Percentiles rank a stretch among this genome's conserved stretches.
Evolutionary conservation across 37 sponge, comb jelly and placozoan species (phyloP).

Genomic region (Sycon ciliatum): DNA sequence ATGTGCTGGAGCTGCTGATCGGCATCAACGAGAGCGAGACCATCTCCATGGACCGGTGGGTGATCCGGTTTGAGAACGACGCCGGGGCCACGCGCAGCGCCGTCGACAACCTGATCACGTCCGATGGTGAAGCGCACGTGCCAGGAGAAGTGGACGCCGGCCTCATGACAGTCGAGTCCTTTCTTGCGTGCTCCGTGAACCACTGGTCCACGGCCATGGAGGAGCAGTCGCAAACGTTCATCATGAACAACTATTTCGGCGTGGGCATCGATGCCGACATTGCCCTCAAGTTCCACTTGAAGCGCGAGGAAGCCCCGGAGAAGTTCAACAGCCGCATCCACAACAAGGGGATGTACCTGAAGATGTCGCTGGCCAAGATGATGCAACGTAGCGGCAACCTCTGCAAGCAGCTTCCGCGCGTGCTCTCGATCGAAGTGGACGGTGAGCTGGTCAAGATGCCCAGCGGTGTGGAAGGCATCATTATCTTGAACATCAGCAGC

Average conservation of each 20-base stretch:
- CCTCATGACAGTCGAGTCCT: no score
- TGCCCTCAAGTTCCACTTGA: constrained; percentile 64
- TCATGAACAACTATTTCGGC: constrained; percentile 86
- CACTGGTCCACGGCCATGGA: no score
- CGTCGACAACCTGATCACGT: no score
- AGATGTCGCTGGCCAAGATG: constrained; percentile 68
- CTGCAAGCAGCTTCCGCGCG: constrained; percentile 10
- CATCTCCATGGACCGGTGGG: no score
- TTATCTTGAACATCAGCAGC: constrained; percentile 80
- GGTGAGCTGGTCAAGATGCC: constrained; percentile 45
- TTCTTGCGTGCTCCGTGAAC: no score
- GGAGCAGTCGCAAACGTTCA: no score
- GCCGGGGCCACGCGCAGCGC: no score
- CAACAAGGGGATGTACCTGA: constrained; percentile 66
- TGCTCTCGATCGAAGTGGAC: constrained; percentile 29
- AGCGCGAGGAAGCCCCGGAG: constrained; percentile 74
- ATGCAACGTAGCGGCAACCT: constrained; percentile 33
- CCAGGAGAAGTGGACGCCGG: no score
- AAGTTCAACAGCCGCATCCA: constrained; percentile 79
- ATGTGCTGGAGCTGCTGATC: no score
- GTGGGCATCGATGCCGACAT: constrained; percentile 82
- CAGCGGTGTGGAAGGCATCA: constrained; percentile 51
- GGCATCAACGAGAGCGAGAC: no score
- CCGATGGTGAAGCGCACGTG: no score
- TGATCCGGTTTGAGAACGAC: no score